A percentile compares a stretch with the other conserved stretches of the same genome.
Evolutionary conservation across 2,797 vertebrate species (phyloP).

Genomic region (Buphagus erythrorhynchus): DNA sequence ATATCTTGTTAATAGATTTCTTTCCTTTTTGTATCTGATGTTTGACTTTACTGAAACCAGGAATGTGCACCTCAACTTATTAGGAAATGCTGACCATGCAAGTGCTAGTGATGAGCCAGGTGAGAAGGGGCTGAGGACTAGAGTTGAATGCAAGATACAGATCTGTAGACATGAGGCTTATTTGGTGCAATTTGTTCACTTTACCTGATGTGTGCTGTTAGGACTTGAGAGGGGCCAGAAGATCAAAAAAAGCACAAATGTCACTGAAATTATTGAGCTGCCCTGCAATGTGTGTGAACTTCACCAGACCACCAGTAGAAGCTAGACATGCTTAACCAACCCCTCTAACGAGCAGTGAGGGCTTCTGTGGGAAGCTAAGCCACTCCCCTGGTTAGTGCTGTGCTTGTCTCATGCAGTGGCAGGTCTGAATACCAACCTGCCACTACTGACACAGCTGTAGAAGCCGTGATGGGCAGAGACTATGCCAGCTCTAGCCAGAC

Average conservation of each 20-base stretch:
- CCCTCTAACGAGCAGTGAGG: not conserved
- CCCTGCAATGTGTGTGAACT: not conserved
- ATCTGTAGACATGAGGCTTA: not conserved
- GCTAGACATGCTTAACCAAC: not conserved
- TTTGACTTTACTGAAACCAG: not conserved
- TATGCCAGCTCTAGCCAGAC: not conserved
- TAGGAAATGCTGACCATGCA: not conserved
- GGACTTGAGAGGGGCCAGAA: not conserved
- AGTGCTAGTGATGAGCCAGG: not conserved
- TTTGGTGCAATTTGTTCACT: not conserved
- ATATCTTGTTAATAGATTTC: not conserved
- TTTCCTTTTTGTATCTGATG: not conserved
- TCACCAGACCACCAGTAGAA: not conserved
- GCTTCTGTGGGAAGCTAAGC: not conserved
- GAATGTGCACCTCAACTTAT: not conserved
- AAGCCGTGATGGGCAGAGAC: not conserved
- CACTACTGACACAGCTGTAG: not conserved
- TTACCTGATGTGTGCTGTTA: not conserved
- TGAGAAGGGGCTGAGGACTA: not conserved
- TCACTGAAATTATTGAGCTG: not conserved
- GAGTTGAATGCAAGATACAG: not conserved
- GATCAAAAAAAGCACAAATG: not conserved
- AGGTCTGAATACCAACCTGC: not conserved
- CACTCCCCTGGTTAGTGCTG: not conserved
- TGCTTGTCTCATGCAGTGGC: not conserved